Base-by-base conservation (phyloP, 2,888 invertebrate genomes). In the Philhelius pedissequus region DNA sequence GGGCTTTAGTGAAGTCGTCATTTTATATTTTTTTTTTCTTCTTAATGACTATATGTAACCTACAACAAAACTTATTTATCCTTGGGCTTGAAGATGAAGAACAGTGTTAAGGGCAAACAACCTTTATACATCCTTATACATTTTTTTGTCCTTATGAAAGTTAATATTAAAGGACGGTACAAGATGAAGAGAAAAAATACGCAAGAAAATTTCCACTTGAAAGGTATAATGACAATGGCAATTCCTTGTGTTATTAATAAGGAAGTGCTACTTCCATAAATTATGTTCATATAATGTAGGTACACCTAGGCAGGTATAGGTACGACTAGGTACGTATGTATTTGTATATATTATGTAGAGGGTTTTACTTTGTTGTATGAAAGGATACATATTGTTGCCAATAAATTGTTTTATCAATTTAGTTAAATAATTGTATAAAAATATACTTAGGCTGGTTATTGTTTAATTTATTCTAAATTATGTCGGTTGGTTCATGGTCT, bases 241-340 rank as follows among this genome's bases (percentile, higher is more conserved):
- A 76, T 84, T 84, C 71, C 68, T 76, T 68, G 80, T 80, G 84
- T 71, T 84, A 80, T 84, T 84, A 84, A 84, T 84, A 80, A 84
- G 84, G 84, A 84, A 84, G 80, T 84, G 84, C 84, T 84, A 71
- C 84, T 80, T 80, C 60, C 75, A 84, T 80, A 84, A 84, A 84
- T 84, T 80, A 84, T 62, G 64, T 60, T 64, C 32, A 15, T 30
- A 22, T n/a, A 58, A 3, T 3, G 11, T 20, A 35, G 18, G 15
- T 18, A 25, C 9, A 9, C 18, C 13, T 18, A 30, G 15, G 18
- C 2, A 54, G 27, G 54, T 27, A 27, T 1, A 54, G 27, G 54
- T 27, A 27, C 43, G 18, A 18, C 4, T 18, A 43, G 8, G 50
- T 27, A 27, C 25, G 1, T 50, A 13, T 0, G 3, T 50, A 50